Conservation (phyloP, 2,113 vertebrate genomes). For the Hirundichthys speculiger region DNA sequence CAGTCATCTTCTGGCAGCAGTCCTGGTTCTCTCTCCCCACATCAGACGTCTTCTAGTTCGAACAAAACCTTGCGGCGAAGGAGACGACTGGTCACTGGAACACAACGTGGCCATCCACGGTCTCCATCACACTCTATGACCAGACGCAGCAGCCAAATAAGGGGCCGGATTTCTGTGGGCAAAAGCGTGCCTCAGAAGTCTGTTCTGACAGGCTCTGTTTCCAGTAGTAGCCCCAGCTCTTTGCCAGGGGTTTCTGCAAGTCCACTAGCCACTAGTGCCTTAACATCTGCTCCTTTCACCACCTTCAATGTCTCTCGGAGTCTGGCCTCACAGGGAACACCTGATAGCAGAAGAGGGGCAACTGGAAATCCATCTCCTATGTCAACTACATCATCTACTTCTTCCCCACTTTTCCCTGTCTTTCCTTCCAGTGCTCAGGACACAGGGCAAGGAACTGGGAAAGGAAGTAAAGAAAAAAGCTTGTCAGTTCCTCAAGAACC, state of each 20-base stretch:
- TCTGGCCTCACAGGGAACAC: conserved; percentile 69
- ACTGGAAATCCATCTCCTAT: conserved; percentile 76
- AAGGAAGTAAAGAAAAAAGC: conserved; percentile 81
- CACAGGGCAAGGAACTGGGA: conserved; percentile 67
- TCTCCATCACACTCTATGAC: conserved; percentile 98
- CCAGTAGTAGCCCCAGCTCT: conserved; percentile 82
- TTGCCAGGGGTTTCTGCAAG: conserved; percentile 88
- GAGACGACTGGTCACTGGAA: conserved; percentile 83
- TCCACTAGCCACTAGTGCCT: conserved; percentile 96
- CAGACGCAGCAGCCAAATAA: conserved; percentile 92
- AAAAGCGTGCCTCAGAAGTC: conserved; percentile 80
- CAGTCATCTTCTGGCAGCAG: conserved; percentile 81
- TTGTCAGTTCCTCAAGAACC: conserved; percentile 78
- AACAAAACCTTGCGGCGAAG: conserved; percentile 81
- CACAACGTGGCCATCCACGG: conserved; percentile 85
- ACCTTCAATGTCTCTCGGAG: conserved; percentile 70
- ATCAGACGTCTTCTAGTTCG: conserved; percentile 78
- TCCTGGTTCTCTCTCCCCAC: conserved; percentile 82
- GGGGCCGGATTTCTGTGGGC: conserved; percentile 60
- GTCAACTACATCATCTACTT: conserved; percentile 83
- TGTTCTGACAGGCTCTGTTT: conserved; percentile 66
- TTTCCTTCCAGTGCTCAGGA: conserved; percentile 82
- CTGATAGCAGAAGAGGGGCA: conserved; percentile 81
- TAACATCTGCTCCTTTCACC: conserved; percentile 86
- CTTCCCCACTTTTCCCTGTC: conserved; percentile 78